Base-by-base conservation (phyloP, 2,888 invertebrate species). In the Urechis unicinctus region DNA sequence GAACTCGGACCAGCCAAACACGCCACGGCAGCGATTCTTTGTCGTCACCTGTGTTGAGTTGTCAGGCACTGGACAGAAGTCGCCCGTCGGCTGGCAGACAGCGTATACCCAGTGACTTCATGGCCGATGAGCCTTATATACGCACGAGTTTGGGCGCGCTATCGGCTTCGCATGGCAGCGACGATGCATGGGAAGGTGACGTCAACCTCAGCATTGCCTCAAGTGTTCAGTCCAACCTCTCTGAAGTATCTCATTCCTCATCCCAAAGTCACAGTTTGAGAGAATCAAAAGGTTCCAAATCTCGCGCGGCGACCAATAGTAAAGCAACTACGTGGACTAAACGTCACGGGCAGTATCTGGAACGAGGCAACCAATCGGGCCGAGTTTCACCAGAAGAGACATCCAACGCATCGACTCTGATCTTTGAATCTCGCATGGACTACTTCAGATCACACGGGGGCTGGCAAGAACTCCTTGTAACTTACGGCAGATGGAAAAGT, bases 401-500 rank as follows among this genome's bases (percentile, higher is more conserved):
- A 13, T 9, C 36, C 9, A 36, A 36, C 36, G 36, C 9, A 26
- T 28, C 29, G 51, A 47, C 46, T 3, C 47, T 47, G 31, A 51
- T 59, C 44, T 60, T 60, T 50, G 60, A 60, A 25, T 43, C 60
- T 1, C 49, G 50, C 17, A 51, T 59, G 17, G 74, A 74, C 56
- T 65, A 64, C 58, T 74, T 74, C 65, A 62, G 66, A 31, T 63
- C 70, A 2, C 65, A 65, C 47, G 71, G 71, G 3, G 60, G 66
- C 1, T 73, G 74, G 74, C 62, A 62, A 22, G 55, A 64, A 6
- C 55, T 73, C 1, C 57, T 70, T 17, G 63, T 66, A 22, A 65
- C 65, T 54, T 63, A 58, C 25, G 70, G 68, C 25, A 60, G 46
- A 22, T 73, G 73, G 72, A 65, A 62, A 46, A 67, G 74, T 73